phyloP scores from a whole-genome alignment of 2,888 invertebrate genomes.

The Orchesellides sinensis region DNA sequence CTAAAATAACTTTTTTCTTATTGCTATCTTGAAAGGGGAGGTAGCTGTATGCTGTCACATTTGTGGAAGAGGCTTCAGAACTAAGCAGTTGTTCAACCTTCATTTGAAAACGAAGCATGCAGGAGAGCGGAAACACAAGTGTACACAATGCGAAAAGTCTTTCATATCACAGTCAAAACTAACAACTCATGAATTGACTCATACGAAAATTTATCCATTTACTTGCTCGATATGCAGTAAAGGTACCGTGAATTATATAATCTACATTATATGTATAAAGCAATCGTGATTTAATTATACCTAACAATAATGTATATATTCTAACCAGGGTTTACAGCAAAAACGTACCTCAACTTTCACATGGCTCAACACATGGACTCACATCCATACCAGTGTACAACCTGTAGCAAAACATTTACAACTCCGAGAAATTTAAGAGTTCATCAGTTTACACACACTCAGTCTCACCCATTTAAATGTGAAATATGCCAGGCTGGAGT shows the following conservation, averaged over 20 bases:
- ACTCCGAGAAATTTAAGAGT: constrained; percentile 35
- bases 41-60: constrained; percentile 31
- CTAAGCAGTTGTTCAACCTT: constrained; percentile 18
- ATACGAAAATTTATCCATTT: constrained; percentile 44
- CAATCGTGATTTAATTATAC: neutral
- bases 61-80: constrained; percentile 47
- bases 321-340: constrained; percentile 34
- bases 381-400: constrained; percentile 21
- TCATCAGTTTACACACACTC: constrained; percentile 44
- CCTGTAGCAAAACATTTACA: constrained; percentile 42
- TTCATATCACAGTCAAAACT: constrained; percentile 51
- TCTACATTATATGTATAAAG: neutral
- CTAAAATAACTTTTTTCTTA: neutral
- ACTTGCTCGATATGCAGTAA: constrained; percentile 35
- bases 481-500: constrained; percentile 35
- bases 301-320: neutral
- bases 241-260: constrained; percentile 1
- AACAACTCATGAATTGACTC: constrained; percentile 40
- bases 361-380: constrained; percentile 44
- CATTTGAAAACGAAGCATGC: constrained; percentile 60
- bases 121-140: constrained; percentile 43
- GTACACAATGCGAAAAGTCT: constrained; percentile 24
- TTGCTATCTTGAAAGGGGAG: neutral
- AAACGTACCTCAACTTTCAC: constrained; percentile 46
- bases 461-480: constrained; percentile 38